Evolutionary conservation across 2,888 invertebrate species (phyloP).

Genomic region (Tillus elongatus): DNA sequence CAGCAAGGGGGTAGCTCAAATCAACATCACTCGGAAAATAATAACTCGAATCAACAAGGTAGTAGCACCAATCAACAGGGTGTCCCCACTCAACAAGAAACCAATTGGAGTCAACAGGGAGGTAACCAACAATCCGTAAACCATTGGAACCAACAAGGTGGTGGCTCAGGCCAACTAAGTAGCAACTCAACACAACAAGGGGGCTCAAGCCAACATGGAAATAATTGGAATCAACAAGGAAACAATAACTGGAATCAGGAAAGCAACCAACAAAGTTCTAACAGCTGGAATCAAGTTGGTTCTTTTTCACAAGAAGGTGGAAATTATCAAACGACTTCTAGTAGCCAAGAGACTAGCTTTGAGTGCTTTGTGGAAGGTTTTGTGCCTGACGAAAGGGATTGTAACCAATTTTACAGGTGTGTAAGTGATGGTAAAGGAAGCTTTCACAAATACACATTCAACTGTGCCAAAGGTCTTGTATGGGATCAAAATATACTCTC

Average conservation of each 20-base stretch:
- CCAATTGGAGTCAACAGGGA: constrained; percentile 7
- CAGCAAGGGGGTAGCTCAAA: constrained; percentile 40
- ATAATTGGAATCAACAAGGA: constrained; percentile 8
- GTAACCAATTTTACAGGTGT: constrained; percentile 67
- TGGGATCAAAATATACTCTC: constrained; percentile 59
- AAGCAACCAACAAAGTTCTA: neutral
- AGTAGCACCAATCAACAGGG: constrained; percentile 1
- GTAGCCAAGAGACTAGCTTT: too few species aligned
- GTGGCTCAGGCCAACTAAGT: constrained; percentile 3
- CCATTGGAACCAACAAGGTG: constrained; percentile 1
- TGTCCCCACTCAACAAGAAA: constrained; percentile 7
- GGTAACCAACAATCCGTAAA: neutral
- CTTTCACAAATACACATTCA: constrained; percentile 56
- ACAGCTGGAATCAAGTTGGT: constrained; percentile 1
- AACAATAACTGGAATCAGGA: constrained; percentile 1
- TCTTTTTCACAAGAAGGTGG: neutral
- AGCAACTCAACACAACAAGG: neutral
- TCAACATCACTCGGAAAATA: neutral
- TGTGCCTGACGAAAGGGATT: constrained; percentile 55
- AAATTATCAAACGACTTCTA: neutral
- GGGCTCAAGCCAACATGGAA: constrained; percentile 6
- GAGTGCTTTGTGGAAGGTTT: constrained; percentile 59
- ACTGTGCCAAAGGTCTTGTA: constrained; percentile 61
- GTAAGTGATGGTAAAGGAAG: constrained; percentile 52
- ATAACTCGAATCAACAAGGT: too few species aligned